Base-by-base conservation (phyloP, 1,140 invertebrate species). In the Anoplophora glabripennis region DNA sequence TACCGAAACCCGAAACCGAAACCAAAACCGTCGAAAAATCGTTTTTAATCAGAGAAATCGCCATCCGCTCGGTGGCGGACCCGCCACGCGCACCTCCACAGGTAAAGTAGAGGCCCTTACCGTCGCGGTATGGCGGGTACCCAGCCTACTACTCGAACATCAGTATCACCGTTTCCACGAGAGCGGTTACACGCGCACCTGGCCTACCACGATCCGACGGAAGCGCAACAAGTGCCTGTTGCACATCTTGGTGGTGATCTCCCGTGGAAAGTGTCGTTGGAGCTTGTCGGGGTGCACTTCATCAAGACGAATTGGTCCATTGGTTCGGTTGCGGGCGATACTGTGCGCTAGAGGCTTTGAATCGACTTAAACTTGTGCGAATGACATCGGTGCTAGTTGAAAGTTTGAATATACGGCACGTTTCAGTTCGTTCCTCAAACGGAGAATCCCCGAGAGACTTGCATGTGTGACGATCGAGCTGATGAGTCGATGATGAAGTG, bases 81-180 rank as follows among this genome's bases (percentile, higher is more conserved):
- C 5, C 21, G 21, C 21, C 21, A 28, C 21, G 21, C 38, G 45
- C 49, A 54, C 51, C 58, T 48, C n/a, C 37, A 42, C 59, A 61
- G 59, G 59, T 61, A 61, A 56, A 33, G 37, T 36, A 17, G 52
- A 44, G 40, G 37, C 38, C 59, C 59, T 55, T 61, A 56, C 59
- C 45, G 48, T 38, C 45, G 45, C 63, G 64, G 57, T 61, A 66
- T 66, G 56, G 57, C 64, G 61, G 54, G 57, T 60, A 63, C 53
- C 54, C 57, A 61, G 61, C 61, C 64, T 55, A 63, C 64, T 63
- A 60, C 56, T 34, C 46, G 28, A 60, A 46, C 46, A 58, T 58
- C 56, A 51, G 47, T 58, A 58, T 51, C 38, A 41, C 47, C 37
- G 47, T 51, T 58, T 41, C n/a, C 47, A 45, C 38, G 58, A 54